phyloP scores from a whole-genome alignment of 2,888 invertebrate genomes.

The Apotomis turbidana region DNA sequence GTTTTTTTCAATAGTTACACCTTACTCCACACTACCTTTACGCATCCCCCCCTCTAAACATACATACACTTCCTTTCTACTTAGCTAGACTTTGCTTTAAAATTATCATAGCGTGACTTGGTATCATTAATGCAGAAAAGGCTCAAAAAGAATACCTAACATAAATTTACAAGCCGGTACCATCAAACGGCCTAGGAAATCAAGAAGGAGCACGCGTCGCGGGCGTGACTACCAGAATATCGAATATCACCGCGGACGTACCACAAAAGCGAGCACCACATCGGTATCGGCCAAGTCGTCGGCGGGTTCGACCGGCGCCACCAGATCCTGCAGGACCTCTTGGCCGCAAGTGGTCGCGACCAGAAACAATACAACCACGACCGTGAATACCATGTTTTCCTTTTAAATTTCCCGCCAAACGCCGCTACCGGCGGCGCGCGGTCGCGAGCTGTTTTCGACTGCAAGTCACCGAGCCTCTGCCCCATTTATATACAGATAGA shows the following conservation, averaged over 20 bases:
- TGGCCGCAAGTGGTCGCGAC: constrained; percentile 51
- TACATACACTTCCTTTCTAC: too few species aligned
- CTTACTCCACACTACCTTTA: too few species aligned
- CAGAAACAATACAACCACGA: constrained; percentile 52
- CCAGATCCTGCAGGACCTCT: constrained; percentile 47
- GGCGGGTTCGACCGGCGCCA: constrained; percentile 52
- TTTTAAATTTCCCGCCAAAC: constrained; percentile 53
- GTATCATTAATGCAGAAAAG: not conserved
- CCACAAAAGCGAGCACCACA: constrained; percentile 68
- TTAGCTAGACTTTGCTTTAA: not conserved
- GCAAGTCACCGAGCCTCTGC: constrained; percentile 67
- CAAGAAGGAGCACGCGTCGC: constrained; percentile 42
- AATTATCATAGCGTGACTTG: not conserved
- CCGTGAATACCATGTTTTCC: constrained; percentile 53
- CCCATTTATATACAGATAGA: constrained; percentile 78
- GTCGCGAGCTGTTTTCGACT: constrained; percentile 75
- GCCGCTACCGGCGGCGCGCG: constrained; percentile 58
- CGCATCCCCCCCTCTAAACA: too few species aligned
- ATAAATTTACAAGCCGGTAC: not conserved
- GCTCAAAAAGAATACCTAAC: not conserved
- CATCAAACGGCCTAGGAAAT: not conserved
- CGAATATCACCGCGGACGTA: constrained; percentile 54
- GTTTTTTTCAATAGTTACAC: too few species aligned
- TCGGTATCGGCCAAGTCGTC: constrained; percentile 61
- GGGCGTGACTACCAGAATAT: constrained; percentile 52